phyloP scores from a whole-genome alignment of 1,140 invertebrate genomes.

The Littorina saxatilis region DNA sequence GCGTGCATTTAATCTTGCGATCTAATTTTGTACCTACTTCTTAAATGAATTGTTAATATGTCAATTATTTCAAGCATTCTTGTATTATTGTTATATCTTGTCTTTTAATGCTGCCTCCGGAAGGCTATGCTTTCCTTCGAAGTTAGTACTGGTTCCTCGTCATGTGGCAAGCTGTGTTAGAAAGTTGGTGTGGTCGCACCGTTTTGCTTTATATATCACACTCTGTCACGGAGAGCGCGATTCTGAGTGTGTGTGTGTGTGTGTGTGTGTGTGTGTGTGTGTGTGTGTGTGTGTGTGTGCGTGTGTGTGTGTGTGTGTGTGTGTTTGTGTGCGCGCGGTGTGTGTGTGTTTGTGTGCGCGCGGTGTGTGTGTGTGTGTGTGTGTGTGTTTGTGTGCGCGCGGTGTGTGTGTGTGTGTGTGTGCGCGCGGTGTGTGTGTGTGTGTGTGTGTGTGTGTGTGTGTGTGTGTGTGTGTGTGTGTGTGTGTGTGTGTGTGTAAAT shows the following conservation, averaged over 20 bases:
- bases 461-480: slow-evolving; percentile 12
- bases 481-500: slow-evolving; percentile 1
- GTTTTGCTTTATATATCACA: not conserved
- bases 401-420: no score
- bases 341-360: no score
- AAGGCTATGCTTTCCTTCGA: not conserved
- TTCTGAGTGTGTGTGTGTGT: slow-evolving; percentile 32
- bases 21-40: no score
- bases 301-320: slow-evolving; percentile 44
- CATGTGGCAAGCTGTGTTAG: not conserved
- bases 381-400: no score
- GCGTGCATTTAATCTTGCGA: no score
- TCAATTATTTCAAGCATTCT: no score
- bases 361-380: no score
- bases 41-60: no score
- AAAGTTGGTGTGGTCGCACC: not conserved
- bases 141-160: not conserved
- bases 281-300: slow-evolving; percentile 42
- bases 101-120: no score
- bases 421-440: no score
- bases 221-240: not conserved
- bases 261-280: slow-evolving; percentile 37
- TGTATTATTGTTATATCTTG: no score
- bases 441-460: slow-evolving; percentile 37
- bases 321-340: no score